Conservation (phyloP, 2,113 vertebrate species). For the Nasalis larvatus region DNA sequence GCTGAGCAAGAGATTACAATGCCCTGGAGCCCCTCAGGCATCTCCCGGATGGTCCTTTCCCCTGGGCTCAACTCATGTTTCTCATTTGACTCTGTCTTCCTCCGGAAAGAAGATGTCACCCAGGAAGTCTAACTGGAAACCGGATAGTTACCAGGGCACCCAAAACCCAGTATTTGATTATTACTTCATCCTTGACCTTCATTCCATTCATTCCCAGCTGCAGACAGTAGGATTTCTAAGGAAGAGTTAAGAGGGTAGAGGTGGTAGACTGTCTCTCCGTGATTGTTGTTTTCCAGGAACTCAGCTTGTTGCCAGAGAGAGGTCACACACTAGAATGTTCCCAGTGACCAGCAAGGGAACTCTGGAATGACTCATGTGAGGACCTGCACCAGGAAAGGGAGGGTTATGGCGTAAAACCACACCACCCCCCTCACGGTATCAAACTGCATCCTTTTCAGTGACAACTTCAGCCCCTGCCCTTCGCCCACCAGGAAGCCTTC, state of each 20-base stretch:
- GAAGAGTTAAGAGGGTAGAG: neutral
- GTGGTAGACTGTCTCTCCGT: neutral
- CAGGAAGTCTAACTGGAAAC: neutral
- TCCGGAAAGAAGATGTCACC: neutral
- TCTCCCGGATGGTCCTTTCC: too few species aligned
- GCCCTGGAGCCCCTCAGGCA: neutral
- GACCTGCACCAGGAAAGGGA: conserved; percentile 34
- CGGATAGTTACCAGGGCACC: neutral
- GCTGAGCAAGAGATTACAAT: neutral
- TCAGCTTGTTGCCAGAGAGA: conserved; percentile 37
- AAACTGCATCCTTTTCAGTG: neutral
- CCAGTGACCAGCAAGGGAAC: conserved; percentile 40
- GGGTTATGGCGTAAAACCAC: conserved; percentile 20
- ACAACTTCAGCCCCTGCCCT: neutral
- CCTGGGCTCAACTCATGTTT: neutral
- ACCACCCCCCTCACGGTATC: neutral
- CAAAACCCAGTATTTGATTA: too few species aligned
- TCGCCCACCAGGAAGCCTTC: neutral
- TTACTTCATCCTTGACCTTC: neutral
- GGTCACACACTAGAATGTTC: conserved; percentile 4
- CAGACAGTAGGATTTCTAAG: conserved; percentile 53
- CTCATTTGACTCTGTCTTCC: neutral
- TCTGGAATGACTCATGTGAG: conserved; percentile 66
- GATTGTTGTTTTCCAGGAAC: conserved; percentile 63
- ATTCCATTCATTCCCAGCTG: neutral